Conservation (phyloP, 2,888 invertebrate genomes). For the Caenorhabditis sp. region DNA sequence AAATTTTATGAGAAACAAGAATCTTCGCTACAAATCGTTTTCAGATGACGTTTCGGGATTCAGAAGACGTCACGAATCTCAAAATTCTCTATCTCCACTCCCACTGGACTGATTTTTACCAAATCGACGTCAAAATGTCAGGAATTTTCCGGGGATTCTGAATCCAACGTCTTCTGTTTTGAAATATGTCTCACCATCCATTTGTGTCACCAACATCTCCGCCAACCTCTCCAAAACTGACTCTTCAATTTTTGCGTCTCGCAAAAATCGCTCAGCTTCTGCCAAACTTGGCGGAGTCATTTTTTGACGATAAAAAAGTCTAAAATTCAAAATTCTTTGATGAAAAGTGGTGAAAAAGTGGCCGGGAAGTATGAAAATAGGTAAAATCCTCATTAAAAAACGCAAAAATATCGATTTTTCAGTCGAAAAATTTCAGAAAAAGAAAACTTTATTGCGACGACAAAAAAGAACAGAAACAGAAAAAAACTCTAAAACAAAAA, state of each 20-base stretch:
- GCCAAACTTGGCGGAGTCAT: conserved; percentile 29
- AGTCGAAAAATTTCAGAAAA: neutral
- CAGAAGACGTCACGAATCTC: no score
- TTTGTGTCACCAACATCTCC: conserved; percentile 35
- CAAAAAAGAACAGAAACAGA: neutral
- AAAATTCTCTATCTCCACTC: no score
- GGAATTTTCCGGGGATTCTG: neutral
- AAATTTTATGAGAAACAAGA: no score
- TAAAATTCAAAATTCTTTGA: neutral
- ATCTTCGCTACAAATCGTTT: no score
- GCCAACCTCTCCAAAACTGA: conserved; percentile 35
- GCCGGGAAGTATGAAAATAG: no score
- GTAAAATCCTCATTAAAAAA: neutral
- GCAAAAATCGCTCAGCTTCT: conserved; percentile 39
- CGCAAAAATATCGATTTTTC: neutral
- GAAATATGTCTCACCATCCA: conserved; percentile 39
- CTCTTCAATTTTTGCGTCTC: conserved; percentile 16
- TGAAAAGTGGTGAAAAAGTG: no score
- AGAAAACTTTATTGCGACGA: conserved; percentile 5
- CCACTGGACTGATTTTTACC: no score
- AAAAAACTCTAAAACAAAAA: neutral
- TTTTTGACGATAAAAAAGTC: no score
- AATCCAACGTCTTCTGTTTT: no score
- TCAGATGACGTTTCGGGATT: no score
- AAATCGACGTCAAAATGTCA: no score